These are phyloP conservation scores for Merops nubicus DNA, from an alignment of 2,113 vertebrate genomes.

Conservation along the genomic window DNA sequence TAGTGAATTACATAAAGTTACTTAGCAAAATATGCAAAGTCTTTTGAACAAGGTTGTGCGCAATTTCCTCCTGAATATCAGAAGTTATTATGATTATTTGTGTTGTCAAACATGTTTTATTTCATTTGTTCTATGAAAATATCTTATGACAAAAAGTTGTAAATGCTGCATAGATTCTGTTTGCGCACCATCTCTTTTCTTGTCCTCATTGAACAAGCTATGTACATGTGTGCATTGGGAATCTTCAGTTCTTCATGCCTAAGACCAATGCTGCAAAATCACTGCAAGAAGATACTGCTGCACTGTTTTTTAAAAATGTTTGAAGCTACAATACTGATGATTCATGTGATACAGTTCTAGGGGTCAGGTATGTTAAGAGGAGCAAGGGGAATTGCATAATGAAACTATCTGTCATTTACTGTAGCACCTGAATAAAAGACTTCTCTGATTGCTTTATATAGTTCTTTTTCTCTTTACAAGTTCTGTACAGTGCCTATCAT, in stretches of 20 bases:
- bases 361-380: constrained; percentile 36
- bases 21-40: neutral
- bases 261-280: neutral
- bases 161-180: neutral
- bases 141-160: neutral
- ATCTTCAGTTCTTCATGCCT: neutral
- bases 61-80: neutral
- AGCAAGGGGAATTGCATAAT: constrained; percentile 49
- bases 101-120: neutral
- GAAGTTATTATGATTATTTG: neutral
- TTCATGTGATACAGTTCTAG: constrained; percentile 14
- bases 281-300: neutral
- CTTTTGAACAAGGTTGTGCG: neutral
- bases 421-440: constrained; percentile 39
- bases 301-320: neutral
- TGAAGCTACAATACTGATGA: neutral
- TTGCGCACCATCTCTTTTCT: neutral
- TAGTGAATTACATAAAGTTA: neutral
- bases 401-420: constrained; percentile 30
- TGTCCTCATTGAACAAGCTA: neutral
- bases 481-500: constrained; percentile 46
- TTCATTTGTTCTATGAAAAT: neutral
- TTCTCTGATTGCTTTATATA: constrained; percentile 51
- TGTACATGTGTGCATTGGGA: neutral
- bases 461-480: constrained; percentile 25